A percentile compares a stretch with the other conserved stretches of the same genome.
These are phyloP conservation scores for Syndactyla subalaris DNA, from an alignment of 2,797 vertebrate species.

Conservation along the genomic window DNA sequence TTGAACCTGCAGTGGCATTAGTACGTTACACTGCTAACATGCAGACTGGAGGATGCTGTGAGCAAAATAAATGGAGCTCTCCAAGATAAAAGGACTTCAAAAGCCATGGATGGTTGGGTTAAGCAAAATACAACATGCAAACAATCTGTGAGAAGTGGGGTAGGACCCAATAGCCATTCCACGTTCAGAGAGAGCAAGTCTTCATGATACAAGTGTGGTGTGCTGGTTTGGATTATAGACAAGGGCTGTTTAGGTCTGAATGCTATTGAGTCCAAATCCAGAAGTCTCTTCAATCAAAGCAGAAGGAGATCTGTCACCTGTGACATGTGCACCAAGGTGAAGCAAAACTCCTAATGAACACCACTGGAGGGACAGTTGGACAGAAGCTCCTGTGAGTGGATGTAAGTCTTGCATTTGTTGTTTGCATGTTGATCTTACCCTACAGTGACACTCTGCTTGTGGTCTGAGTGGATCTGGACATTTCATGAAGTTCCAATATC, in stretches of 20 bases:
- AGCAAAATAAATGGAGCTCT: not conserved
- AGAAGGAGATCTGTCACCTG: not conserved
- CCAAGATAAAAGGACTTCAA: not conserved
- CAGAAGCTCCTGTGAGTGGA: not conserved
- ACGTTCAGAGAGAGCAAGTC: not conserved
- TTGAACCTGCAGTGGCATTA: not conserved
- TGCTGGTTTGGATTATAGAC: not conserved
- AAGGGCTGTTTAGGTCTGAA: not conserved
- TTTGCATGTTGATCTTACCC: not conserved
- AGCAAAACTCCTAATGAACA: not conserved
- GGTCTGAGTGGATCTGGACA: not conserved
- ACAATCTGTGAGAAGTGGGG: not conserved
- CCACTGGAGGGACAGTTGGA: not conserved
- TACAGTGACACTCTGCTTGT: not conserved
- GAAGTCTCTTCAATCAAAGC: not conserved
- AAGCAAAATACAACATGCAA: not conserved
- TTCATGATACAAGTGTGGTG: not conserved
- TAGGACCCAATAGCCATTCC: not conserved
- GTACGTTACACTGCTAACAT: not conserved
- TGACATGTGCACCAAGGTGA: not conserved
- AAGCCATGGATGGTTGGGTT: not conserved
- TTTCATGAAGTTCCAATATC: not conserved
- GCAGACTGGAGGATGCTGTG: not conserved
- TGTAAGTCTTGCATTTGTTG: not conserved
- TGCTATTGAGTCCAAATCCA: accelerated